phyloP scores from a whole-genome alignment of 2,888 invertebrate genomes.

The Sepioteuthis lessoniana region DNA sequence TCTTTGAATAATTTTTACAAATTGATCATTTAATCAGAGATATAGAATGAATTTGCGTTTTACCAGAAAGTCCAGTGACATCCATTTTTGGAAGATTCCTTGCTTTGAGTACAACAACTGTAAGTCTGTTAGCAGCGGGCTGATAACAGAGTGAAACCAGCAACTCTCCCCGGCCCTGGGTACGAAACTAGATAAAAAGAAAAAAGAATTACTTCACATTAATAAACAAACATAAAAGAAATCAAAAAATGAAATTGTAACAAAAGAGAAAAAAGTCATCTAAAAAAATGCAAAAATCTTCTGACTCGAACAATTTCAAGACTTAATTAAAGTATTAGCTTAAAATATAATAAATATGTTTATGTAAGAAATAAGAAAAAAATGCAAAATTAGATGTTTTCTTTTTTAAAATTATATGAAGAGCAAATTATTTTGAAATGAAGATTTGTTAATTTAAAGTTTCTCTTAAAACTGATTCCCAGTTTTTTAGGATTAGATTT shows the following conservation, averaged over 20 bases:
- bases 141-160: conserved; percentile 98
- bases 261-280: neutral
- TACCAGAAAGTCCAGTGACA: conserved; percentile 91
- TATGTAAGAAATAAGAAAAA: too few relatives aligned
- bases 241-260: neutral
- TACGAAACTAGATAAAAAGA: conserved; percentile 82
- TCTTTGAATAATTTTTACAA: too few relatives aligned
- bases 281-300: neutral
- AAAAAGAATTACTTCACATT: neutral
- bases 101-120: conserved; percentile 96
- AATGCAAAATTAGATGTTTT: too few relatives aligned
- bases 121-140: conserved; percentile 94
- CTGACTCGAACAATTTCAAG: too few relatives aligned
- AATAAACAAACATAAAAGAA: neutral
- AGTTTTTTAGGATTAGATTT: too few relatives aligned
- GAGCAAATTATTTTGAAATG: too few relatives aligned
- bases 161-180: conserved; percentile 94
- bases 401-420: too few relatives aligned
- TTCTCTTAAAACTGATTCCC: too few relatives aligned
- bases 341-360: too few relatives aligned
- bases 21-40: neutral
- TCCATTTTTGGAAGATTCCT: conserved; percentile 98
- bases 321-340: too few relatives aligned
- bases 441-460: too few relatives aligned
- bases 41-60: conserved; percentile 48